Evolutionary conservation across 2,888 invertebrate genomes (phyloP).

Genomic region (Beris morrisii): DNA sequence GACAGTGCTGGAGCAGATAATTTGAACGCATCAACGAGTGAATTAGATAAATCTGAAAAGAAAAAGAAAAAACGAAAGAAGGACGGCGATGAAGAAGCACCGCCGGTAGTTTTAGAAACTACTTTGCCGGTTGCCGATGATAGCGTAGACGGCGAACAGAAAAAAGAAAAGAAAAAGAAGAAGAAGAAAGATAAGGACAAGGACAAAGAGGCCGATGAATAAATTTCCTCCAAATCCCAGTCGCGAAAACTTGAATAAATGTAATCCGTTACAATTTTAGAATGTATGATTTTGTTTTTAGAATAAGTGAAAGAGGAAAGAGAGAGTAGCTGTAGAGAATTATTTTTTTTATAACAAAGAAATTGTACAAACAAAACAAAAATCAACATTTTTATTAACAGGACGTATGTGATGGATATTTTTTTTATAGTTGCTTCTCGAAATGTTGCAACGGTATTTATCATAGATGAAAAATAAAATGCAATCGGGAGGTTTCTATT

Average conservation of each 20-base stretch:
- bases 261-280: too few species aligned
- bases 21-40: constrained; percentile 53
- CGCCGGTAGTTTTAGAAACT: constrained; percentile 30
- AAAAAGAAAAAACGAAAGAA: constrained; percentile 69
- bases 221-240: neutral
- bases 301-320: too few species aligned
- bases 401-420: too few species aligned
- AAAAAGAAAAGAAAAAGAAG: constrained; percentile 76
- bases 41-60: constrained; percentile 60
- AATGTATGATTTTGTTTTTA: too few species aligned
- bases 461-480: too few species aligned
- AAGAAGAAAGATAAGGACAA: constrained; percentile 73
- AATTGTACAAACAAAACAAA: too few species aligned
- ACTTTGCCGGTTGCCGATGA: constrained; percentile 48
- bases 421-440: too few species aligned
- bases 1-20: constrained; percentile 54
- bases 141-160: constrained; percentile 51
- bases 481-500: too few species aligned
- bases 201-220: constrained; percentile 58
- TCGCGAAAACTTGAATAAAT: neutral
- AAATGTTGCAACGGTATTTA: too few species aligned
- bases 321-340: too few species aligned
- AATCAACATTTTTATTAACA: too few species aligned
- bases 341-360: too few species aligned
- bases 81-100: constrained; percentile 53